These are phyloP conservation scores for Nomada fucata DNA, from an alignment of 2,888 invertebrate species.

Conservation along the genomic window DNA sequence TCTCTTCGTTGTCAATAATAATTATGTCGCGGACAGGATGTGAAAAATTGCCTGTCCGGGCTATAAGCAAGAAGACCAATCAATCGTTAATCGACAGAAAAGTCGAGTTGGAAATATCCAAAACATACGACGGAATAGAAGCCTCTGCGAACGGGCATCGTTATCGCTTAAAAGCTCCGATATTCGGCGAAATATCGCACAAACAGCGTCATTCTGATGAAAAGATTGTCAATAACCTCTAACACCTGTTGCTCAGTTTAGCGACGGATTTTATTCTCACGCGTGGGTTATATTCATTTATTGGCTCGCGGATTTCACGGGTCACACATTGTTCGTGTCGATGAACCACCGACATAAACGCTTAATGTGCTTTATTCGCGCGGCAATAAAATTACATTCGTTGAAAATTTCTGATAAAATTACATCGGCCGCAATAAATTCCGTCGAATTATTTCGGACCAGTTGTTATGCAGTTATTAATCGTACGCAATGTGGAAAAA, in stretches of 20 bases:
- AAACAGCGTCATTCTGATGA: constrained; percentile 73
- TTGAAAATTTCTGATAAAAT: constrained; percentile 66
- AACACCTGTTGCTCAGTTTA: constrained; percentile 80
- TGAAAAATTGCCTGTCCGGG: constrained; percentile 3
- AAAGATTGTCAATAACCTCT: constrained; percentile 77
- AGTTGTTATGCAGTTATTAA: constrained; percentile 49
- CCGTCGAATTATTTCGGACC: constrained; percentile 29
- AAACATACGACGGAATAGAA: constrained; percentile 43
- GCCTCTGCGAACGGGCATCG: constrained; percentile 49
- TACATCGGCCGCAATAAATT: constrained; percentile 54
- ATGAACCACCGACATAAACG: constrained; percentile 58
- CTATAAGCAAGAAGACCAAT: constrained; percentile 27
- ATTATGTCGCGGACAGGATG: neutral
- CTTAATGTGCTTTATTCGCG: constrained; percentile 54
- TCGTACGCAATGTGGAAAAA: constrained; percentile 35
- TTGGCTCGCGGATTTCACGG: constrained; percentile 72
- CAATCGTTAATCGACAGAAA: constrained; percentile 29
- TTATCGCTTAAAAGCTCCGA: constrained; percentile 62
- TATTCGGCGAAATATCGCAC: constrained; percentile 71
- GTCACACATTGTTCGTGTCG: constrained; percentile 65
- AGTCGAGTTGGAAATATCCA: constrained; percentile 43
- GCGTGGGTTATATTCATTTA: constrained; percentile 76
- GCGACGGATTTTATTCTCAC: constrained; percentile 79
- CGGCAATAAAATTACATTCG: constrained; percentile 60
- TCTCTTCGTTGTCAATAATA: constrained; percentile 20